Evolutionary conservation across 2,888 invertebrate genomes (phyloP), one percentile per base, ranked within the genome.

Genomic region (Thymelicus lineola): DNA sequence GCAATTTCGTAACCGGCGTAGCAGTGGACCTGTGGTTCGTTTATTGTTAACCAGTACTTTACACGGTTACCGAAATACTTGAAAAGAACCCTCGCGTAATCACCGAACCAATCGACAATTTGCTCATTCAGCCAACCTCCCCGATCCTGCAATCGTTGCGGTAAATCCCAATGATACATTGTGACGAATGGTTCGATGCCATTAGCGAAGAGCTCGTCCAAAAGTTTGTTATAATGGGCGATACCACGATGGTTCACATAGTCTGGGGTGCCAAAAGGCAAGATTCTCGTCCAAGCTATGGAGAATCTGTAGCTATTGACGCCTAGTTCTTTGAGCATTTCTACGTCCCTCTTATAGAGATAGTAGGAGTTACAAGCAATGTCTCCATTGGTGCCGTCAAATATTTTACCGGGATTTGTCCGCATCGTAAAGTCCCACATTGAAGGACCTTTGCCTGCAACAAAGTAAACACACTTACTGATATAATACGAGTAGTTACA

Each of bases 41-140:
- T 96, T 58, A 96, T 89, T 0, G 96, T 96, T 0, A 95, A 94
- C 96, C 96, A 96, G 57, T 90, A 79, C 78, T 90, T 94, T 0
- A 95, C 94, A 71, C 94, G 90, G 72, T 94, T 92, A 0, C 95
- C 95, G 71, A 93, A 74, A 17, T 79, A 73, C 60, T 80, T 74
- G 74, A 86, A 94, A 1, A 85, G 76, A 10, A 89, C 78, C 35
- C 85, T 77, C 0, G 94, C 89, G 75, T 91, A 94, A 38, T 87
- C 84, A 12, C 79, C 80, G 73, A 89, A 94, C 83, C 91, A 90
- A 64, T 87, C 82, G 0, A 86, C 80, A 7, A 92, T 76, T 1
- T 86, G 64, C 6, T 85, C 80, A 73, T 90, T 91, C 5, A 88
- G 76, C 80, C 89, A 90, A 28, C 95, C 95, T 1, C 94, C 95